Evolutionary conservation across 2,797 vertebrate genomes (phyloP), one percentile per base, ranked within the genome.

Genomic region (Eleutherodactylus coqui): DNA sequence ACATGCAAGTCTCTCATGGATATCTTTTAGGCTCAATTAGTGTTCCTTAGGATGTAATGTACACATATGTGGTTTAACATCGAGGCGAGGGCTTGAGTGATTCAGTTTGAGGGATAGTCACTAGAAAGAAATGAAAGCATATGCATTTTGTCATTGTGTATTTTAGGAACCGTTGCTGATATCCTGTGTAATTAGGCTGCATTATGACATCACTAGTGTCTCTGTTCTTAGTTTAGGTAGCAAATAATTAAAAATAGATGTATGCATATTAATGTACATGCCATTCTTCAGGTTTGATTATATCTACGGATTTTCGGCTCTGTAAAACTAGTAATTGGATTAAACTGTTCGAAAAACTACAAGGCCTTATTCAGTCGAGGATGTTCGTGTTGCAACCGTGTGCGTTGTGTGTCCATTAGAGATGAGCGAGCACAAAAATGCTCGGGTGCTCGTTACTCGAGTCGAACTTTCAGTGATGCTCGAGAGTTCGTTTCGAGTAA

Each of bases 61-160:
- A 81, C 75, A 84, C 86, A 87, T 77, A 87, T 87, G 86, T 84
- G 58, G 77, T 75, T 87, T 64, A 81, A 67, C 75, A 43, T 79
- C 19, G 75, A 87, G 82, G 82, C 84, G 86, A 87, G 77, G 69
- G 81, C 64, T 84, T 80, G 82, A 80, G 83, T 87, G 77, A 87
- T 87, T 84, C 7, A 78, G 69, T 49, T 53, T 64, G 72, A 67
- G 72, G 53, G 79, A 82, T 86, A 72, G 32, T 53, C 43, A 27
- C 32, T 69, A 36, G 73, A 69, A 69, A 67, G 43, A 85, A 81
- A 60, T 72, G 67, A 64, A 86, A 80, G 75, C 78, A 9, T 86
- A 72, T 82, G 78, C 76, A 73, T 86, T 75, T 51, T 69, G 64
- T 67, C 75, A 82, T 77, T 86, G 85, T 55, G 72, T 82, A 86